phyloP scores from a whole-genome alignment of 2,888 invertebrate genomes.

The Heteropelma amictum region DNA sequence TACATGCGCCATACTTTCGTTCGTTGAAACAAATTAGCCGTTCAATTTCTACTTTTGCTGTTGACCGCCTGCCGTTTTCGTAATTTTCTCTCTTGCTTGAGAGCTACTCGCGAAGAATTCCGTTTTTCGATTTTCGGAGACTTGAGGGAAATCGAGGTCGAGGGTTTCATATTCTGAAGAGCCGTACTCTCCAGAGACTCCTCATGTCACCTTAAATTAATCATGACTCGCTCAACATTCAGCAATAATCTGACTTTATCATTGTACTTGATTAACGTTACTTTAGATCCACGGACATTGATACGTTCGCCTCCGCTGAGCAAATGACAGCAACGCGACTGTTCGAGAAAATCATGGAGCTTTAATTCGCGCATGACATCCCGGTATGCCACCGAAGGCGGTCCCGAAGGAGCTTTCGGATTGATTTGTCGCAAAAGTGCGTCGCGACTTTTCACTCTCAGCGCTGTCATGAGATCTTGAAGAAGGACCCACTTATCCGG shows the following conservation, averaged over 20 bases:
- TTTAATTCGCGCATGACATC: constrained; percentile 84
- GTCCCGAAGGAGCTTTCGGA: constrained; percentile 78
- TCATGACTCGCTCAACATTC: constrained; percentile 87
- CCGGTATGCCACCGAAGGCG: constrained; percentile 79
- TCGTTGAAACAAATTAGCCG: background rate
- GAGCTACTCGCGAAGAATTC: constrained; percentile 24
- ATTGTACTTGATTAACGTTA: constrained; percentile 90
- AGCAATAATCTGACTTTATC: constrained; percentile 90
- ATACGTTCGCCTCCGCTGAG: constrained; percentile 88
- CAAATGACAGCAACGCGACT: constrained; percentile 89
- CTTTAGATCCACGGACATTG: constrained; percentile 89
- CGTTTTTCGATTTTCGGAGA: constrained; percentile 48
- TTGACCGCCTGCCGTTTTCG: constrained; percentile 33
- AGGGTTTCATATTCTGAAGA: constrained; percentile 65
- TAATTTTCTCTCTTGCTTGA: constrained; percentile 43
- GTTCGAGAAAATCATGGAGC: constrained; percentile 88
- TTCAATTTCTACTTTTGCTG: constrained; percentile 22
- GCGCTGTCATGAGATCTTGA: constrained; percentile 87
- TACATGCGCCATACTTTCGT: background rate
- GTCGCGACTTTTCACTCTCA: constrained; percentile 90
- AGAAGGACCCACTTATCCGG: constrained; percentile 89
- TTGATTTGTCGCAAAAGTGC: constrained; percentile 87
- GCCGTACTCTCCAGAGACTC: constrained; percentile 63
- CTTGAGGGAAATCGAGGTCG: constrained; percentile 64
- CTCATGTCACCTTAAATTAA: constrained; percentile 81